phyloP scores from a whole-genome alignment of 92 coral and sea anemone genomes.

The Palythoa grandiflora region DNA sequence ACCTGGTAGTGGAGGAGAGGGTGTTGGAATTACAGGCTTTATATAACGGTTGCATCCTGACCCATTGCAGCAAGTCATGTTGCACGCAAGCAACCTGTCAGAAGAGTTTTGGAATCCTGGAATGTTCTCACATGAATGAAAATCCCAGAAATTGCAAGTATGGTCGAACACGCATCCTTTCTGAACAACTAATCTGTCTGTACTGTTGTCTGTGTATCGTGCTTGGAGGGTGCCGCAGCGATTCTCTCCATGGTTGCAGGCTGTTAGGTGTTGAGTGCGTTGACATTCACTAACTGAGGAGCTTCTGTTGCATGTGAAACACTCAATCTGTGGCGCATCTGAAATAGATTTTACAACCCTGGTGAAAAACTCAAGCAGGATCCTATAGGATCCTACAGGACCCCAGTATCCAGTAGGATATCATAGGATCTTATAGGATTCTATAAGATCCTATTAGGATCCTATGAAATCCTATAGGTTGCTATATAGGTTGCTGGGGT shows the following conservation, averaged over 20 bases:
- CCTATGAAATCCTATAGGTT: too few species aligned
- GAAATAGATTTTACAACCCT: not conserved
- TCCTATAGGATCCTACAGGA: too few species aligned
- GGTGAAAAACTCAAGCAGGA: not conserved
- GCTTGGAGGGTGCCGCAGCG: slow-evolving; percentile 26
- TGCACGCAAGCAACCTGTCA: slow-evolving; percentile 26
- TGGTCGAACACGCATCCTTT: slow-evolving; percentile 17
- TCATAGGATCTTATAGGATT: too few species aligned
- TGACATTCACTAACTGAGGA: slow-evolving; percentile 31
- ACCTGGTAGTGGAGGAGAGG: slow-evolving; percentile 13
- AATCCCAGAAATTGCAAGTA: not conserved
- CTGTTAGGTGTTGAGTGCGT: slow-evolving; percentile 13
- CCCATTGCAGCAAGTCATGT: slow-evolving; percentile 22
- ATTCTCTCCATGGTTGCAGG: slow-evolving; percentile 2
- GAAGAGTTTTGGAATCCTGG: not conserved
- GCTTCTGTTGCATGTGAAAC: slow-evolving; percentile 33
- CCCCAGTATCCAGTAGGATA: too few species aligned
- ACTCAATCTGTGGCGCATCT: slow-evolving; percentile 1
- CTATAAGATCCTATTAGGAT: too few species aligned
- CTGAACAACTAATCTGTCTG: not conserved
- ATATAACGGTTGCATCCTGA: slow-evolving; percentile 29
- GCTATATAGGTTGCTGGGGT: too few species aligned
- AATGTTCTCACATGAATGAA: not conserved
- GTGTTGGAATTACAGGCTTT: not conserved
- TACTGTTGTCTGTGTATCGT: slow-evolving; percentile 22